These are phyloP conservation scores for Halcyon smyrnensis DNA, from an alignment of 2,797 vertebrate genomes.

Conservation along the genomic window DNA sequence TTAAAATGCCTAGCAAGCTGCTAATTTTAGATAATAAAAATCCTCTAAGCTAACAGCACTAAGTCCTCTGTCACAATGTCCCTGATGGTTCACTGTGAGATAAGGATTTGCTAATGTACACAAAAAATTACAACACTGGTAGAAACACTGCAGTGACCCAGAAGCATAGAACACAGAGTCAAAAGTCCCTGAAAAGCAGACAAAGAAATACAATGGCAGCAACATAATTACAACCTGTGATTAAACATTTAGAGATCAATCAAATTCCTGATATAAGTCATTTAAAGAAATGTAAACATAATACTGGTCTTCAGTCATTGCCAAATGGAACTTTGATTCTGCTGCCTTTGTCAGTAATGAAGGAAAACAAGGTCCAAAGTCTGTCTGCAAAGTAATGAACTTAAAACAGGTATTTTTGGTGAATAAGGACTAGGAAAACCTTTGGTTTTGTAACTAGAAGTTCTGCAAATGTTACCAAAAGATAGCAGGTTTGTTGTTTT, in stretches of 20 bases:
- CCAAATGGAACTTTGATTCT: not conserved
- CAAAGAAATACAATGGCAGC: not conserved
- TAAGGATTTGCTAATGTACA: constrained; percentile 67
- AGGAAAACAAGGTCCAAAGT: not conserved
- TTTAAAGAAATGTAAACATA: not conserved
- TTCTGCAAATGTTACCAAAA: constrained; percentile 54
- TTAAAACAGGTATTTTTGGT: not conserved
- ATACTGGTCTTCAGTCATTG: not conserved
- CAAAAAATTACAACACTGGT: constrained; percentile 59
- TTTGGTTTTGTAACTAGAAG: constrained; percentile 52
- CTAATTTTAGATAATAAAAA: constrained; percentile 62
- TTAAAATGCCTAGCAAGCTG: constrained; percentile 42
- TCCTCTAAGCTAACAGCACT: constrained; percentile 34
- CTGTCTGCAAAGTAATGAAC: not conserved
- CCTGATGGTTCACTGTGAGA: not conserved
- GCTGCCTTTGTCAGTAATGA: not conserved
- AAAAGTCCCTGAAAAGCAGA: constrained; percentile 64
- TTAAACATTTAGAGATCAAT: not conserved
- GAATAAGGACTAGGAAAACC: constrained; percentile 28
- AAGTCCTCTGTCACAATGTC: constrained; percentile 54
- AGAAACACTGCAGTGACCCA: constrained; percentile 29
- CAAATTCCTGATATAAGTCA: not conserved
- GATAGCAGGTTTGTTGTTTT: not conserved
- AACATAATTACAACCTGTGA: not conserved
- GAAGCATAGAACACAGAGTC: not conserved